phyloP scores from a whole-genome alignment of 2,113 vertebrate genomes.

The Anarhynchus alexandrinus region DNA sequence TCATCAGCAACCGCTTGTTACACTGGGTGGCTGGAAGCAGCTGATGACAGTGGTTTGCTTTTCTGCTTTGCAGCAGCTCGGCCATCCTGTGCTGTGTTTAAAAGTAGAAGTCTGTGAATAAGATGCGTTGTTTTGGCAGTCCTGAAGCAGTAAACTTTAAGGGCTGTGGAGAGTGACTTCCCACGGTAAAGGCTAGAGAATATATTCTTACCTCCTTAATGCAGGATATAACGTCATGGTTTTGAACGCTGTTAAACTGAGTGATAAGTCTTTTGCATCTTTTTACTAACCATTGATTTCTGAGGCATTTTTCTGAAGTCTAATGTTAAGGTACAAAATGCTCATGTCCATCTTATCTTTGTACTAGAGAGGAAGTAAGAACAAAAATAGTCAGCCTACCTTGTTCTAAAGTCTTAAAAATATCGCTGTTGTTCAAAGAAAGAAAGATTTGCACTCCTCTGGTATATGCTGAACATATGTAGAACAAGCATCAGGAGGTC shows the following conservation, averaged over 20 bases:
- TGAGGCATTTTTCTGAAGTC: neutral
- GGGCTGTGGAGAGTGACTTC: neutral
- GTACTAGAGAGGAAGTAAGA: neutral
- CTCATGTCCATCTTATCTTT: neutral
- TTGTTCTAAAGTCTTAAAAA: neutral
- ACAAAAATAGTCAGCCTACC: neutral
- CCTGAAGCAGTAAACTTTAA: neutral
- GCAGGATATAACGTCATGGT: neutral
- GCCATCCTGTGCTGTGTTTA: neutral
- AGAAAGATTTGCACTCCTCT: neutral
- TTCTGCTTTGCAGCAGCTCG: neutral
- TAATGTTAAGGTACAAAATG: neutral
- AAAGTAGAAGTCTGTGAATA: neutral
- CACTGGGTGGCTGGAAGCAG: neutral
- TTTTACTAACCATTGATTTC: neutral
- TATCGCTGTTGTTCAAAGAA: neutral
- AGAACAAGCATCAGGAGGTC: neutral
- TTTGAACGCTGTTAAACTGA: neutral
- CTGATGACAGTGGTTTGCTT: neutral
- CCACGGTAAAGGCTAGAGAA: neutral
- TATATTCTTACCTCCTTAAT: rapidly evolving
- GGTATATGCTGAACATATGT: neutral
- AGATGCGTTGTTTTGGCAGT: neutral
- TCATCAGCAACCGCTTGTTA: neutral
- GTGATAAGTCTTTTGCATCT: neutral